phyloP scores from a whole-genome alignment of 2,888 invertebrate genomes.

The Mesorhabditis belari region DNA sequence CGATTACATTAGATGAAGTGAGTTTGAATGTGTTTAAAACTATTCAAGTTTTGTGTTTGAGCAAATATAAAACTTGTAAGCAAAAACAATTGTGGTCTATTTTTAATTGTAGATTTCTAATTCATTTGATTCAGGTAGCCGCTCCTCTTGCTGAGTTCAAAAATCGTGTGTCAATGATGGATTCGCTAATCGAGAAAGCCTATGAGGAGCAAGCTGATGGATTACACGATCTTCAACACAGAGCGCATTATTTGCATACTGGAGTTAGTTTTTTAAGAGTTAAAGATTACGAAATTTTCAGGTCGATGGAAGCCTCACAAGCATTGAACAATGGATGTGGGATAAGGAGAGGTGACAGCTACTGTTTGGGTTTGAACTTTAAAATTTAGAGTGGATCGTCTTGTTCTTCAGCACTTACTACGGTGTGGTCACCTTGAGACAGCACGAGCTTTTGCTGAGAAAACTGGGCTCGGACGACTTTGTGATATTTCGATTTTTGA shows the following conservation, averaged over 20 bases:
- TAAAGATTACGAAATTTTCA: no score
- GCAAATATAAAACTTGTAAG: no score
- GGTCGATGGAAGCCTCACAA: constrained; percentile 2
- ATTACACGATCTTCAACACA: constrained; percentile 2
- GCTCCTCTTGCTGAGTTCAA: background rate
- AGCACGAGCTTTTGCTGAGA: constrained; percentile 75
- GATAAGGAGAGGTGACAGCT: background rate
- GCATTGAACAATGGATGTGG: background rate
- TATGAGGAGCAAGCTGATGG: background rate
- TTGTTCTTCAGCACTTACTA: constrained; percentile 92
- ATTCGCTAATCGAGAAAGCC: background rate
- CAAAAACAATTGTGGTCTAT: no score
- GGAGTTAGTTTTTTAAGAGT: constrained; percentile 2
- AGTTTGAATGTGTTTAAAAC: no score
- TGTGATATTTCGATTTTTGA: background rate
- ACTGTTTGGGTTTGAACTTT: background rate
- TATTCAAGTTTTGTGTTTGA: no score
- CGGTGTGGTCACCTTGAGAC: constrained; percentile 81
- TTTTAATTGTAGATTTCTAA: background rate
- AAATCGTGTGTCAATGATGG: background rate
- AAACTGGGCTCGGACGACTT: background rate
- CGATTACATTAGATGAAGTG: constrained; percentile 83
- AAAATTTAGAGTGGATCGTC: constrained; percentile 70
- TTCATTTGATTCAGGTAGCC: background rate
- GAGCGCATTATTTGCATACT: constrained; percentile 2